Evolutionary conservation across 1,140 invertebrate genomes (phyloP).

Genomic region (Drosophila truncata): DNA sequence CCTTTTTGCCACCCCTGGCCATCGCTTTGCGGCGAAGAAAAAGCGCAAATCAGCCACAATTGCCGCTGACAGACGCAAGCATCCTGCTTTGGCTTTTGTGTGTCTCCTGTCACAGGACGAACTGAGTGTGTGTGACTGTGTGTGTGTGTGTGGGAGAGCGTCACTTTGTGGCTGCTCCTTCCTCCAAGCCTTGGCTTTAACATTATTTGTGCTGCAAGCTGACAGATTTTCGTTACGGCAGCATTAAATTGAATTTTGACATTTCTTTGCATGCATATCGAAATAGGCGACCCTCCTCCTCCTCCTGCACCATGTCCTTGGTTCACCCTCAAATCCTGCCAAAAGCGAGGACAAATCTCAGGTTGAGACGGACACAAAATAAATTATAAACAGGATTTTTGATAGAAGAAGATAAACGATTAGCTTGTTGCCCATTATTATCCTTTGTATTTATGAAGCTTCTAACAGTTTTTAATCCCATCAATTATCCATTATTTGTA

Average conservation of each 20-base stretch:
- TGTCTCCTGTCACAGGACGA: conserved; percentile 44
- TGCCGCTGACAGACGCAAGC: conserved; percentile 78
- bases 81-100: conserved; percentile 69
- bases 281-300: neutral
- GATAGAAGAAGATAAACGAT: neutral
- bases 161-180: conserved; percentile 41
- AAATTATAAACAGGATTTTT: neutral
- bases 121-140: neutral
- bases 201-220: conserved; percentile 82
- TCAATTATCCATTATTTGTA: neutral
- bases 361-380: neutral
- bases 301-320: neutral
- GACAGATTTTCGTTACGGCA: conserved; percentile 78
- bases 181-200: conserved; percentile 64
- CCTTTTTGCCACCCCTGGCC: neutral
- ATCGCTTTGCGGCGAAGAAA: conserved; percentile 45
- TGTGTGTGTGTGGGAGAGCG: conserved; percentile 15
- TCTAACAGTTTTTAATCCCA: too few species aligned
- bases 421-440: neutral
- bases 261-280: conserved; percentile 74
- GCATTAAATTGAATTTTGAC: conserved; percentile 83
- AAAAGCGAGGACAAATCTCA: neutral
- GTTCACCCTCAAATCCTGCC: conserved; percentile 5
- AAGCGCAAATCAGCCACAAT: conserved; percentile 82
- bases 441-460: too few species aligned